Evolutionary conservation across 2,797 vertebrate genomes (phyloP), one percentile per base, ranked within the genome.

Genomic region (Gymnothorax reevesii): DNA sequence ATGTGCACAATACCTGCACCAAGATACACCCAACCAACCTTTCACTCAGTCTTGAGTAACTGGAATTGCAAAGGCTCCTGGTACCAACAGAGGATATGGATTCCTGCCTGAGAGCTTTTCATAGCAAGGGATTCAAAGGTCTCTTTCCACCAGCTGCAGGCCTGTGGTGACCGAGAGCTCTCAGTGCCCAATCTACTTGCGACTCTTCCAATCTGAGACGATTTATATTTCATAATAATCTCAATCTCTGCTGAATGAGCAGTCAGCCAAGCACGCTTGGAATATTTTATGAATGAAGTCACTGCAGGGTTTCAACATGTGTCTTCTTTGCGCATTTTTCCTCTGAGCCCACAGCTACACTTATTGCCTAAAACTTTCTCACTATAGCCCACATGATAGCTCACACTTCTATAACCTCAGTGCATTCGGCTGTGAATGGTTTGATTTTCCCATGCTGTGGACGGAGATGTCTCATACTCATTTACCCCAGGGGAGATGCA

Each of bases 31-130:
- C 5, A 20, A 17, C 17, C 33, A 20, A 88, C 77, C 84, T 86
- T 27, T 75, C 20, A 55, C 12, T 15, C 57, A 17, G 60, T 87
- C 85, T 82, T 52, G 4, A 42, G 82, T 73, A 88, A 22, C 71
- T 88, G 49, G 87, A 90, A 90, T 91, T 91, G 90, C 90, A 90
- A 85, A 89, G 91, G 89, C 91, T 89, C 88, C 93, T 93, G 91
- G 91, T 94, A 93, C 94, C 93, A 94, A 92, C 92, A 92, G 90
- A 93, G 89, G 91, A 93, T 88, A 90, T 87, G 57, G 93, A 93
- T 91, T 90, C 91, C 90, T 91, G 92, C 93, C 82, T 93, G 92
- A 93, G 90, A 93, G 57, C 88, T 88, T 84, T 92, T 90, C 90
- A 90, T 91, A 91, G 91, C 90, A 88, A 89, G 84, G 13, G 82